phyloP scores from a whole-genome alignment of 2,888 invertebrate species.

The Mylabris sibirica region DNA sequence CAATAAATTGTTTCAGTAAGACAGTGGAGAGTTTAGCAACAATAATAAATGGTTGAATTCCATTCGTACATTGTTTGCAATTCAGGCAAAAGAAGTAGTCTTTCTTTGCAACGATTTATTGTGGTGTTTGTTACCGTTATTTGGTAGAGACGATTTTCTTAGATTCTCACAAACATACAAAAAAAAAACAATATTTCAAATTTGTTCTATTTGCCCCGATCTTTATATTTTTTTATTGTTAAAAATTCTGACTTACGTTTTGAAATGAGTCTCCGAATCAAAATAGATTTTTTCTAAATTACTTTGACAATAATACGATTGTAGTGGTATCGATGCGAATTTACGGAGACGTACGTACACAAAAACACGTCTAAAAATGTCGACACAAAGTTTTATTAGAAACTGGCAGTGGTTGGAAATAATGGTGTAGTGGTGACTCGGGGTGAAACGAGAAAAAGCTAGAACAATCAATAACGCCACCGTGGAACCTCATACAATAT shows the following conservation, averaged over 20 bases:
- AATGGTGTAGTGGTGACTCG: not conserved
- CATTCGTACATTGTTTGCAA: not conserved
- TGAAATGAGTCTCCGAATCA: not conserved
- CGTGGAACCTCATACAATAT: not conserved
- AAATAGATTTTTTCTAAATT: no score
- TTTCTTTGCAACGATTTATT: not conserved
- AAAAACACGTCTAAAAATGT: not conserved
- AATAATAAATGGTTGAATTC: not conserved
- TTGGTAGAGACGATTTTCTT: no score
- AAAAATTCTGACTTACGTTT: not conserved
- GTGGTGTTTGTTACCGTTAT: slow-evolving; percentile 1
- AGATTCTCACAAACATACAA: not conserved
- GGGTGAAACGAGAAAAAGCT: not conserved
- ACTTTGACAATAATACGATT: not conserved
- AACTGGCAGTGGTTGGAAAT: not conserved
- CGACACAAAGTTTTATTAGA: slow-evolving; percentile 2
- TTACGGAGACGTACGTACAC: not conserved
- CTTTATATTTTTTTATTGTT: no score
- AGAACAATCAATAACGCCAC: slow-evolving; percentile 1
- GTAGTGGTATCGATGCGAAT: not conserved
- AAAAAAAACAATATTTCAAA: not conserved
- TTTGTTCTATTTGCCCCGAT: not conserved
- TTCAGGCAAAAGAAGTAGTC: not conserved
- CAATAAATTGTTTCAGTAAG: not conserved
- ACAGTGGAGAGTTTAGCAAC: not conserved